Evolutionary conservation across 2,797 vertebrate species (phyloP), one percentile per base, ranked within the genome.

Genomic region (Intellagama lesueurii): DNA sequence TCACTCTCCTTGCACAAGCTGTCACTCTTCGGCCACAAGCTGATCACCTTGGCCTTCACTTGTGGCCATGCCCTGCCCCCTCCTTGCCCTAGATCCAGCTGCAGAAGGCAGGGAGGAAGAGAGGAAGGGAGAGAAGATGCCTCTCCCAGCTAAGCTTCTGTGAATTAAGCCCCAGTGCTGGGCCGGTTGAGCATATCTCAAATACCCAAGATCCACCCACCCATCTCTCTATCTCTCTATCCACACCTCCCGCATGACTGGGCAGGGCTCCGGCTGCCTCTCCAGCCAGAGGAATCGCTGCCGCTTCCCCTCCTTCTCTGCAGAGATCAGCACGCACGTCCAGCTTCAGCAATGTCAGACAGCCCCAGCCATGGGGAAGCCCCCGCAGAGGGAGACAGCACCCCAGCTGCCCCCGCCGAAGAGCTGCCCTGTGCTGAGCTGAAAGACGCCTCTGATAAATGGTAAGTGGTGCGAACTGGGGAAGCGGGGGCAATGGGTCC

Each of bases 241-340:
- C 88, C 79, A 86, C 88, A 77, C 83, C 88, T 89, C 89, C 85
- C 47, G 60, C 89, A 81, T 83, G 85, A 90, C 70, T 87, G 89
- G 89, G 89, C 89, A 86, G 89, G 85, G 89, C 87, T 88, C 87
- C 7, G 72, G 56, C 85, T 87, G 89, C 60, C 85, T 86, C 60
- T 86, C 70, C 79, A 87, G 89, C 89, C 85, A 68, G 83, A 72
- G 68, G 86, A 30, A 69, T 60, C 56, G 8, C 56, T 49, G 32
- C 77, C 64, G 1, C 72, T 87, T 47, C 56, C 47, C 72, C 64
- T 77, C 14, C 44, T 76, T 82, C 89, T 86, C 70, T 49, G 28
- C 72, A 86, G 60, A 90, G 64, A 14, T 60, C 28, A 73, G 47
- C 89, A 68, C 52, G 30, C 88, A 52, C 73, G 4, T 5, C 66